Evolutionary conservation across 2,797 vertebrate genomes (phyloP), one percentile per base, ranked within the genome.

Genomic region (Echeneis naucrates): DNA sequence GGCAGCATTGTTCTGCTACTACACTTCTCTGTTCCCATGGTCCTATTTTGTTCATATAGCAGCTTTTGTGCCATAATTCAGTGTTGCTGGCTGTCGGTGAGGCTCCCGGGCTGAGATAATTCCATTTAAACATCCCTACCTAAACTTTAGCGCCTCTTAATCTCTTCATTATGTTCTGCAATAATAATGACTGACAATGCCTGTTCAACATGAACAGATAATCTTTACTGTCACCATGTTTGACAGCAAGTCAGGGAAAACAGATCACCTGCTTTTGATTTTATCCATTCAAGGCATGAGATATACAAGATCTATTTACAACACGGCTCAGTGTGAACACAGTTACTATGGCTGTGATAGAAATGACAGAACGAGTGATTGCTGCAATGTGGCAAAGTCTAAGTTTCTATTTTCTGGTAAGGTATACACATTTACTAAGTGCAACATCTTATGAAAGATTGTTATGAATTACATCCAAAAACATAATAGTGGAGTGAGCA

Each of bases 101-200:
- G 48, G 62, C 63, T 77, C 52, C 70, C 50, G 11, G 59, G n/a
- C 35, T 66, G 63, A 65, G 57, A 75, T 69, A 77, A 82, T 85
- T 76, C 80, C 56, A 67, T 79, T 64, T 77, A 60, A 78, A 77
- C 63, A 63, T 45, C 38, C 61, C 62, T 73, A 40, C 61, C 37
- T 51, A 54, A 78, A 62, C 50, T 61, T 58, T 69, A 2, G 16
- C 63, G 80, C 65, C 70, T 75, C 72, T 72, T 66, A 69, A 77
- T 68, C 67, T 81, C 76, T 72, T 68, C 33, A 48, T 81, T 69
- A 72, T 61, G 45, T 51, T 6, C 50, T 55, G 61, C 57, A 64
- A 74, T 75, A 79, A 82, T 65, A 62, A 75, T 82, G 75, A 86
- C 61, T 61, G 82, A 88, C 82, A 61, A 67, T 16, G 52, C 63